Evolutionary conservation across 2,888 invertebrate species (phyloP), one percentile per base, ranked within the genome.

Genomic region (Dicycla oo): DNA sequence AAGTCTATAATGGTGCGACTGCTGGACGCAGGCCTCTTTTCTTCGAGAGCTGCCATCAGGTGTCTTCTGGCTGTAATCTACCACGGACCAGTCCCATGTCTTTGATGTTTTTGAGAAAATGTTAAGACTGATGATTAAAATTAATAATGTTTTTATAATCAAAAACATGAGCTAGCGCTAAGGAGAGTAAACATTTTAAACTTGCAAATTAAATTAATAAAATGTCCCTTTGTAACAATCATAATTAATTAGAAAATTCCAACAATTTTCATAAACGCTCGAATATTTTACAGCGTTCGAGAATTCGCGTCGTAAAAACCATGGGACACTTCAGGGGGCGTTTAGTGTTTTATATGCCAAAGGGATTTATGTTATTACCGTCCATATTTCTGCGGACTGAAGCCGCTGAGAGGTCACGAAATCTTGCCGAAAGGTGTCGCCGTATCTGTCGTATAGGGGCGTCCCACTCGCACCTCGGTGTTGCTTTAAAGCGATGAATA

Each of bases 261-360:
- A 85, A 80, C 87, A 89, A 91, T 90, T 92, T 92, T 91, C 91
- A 92, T 92, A 93, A 92, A 88, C 87, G 89, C 88, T 88, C 89
- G 86, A 88, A 90, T 90, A 91, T 91, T 92, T 91, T 86, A 83
- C 77, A 82, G 84, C 87, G 81, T 84, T 84, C 78, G 86, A 86
- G 89, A 89, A 90, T 91, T 89, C 86, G 86, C 86, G 82, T 88
- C 90, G 88, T 93, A 93, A 94, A 94, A 93, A 91, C 90, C 92
- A 91, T 90, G 90, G 94, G 94, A 95, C 94, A 92, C 93, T 93
- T 93, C 91, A 89, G 91, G 89, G 93, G 94, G 92, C 95, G 95
- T 96, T 96, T 96, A 96, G 96, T 96, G 96, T 96, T 96, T 96
- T 96, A 96, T 96, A 96, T 95, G 95, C 95, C 94, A 92, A 93